Base-by-base conservation (phyloP, 2,888 invertebrate genomes). In the Automeris io region DNA sequence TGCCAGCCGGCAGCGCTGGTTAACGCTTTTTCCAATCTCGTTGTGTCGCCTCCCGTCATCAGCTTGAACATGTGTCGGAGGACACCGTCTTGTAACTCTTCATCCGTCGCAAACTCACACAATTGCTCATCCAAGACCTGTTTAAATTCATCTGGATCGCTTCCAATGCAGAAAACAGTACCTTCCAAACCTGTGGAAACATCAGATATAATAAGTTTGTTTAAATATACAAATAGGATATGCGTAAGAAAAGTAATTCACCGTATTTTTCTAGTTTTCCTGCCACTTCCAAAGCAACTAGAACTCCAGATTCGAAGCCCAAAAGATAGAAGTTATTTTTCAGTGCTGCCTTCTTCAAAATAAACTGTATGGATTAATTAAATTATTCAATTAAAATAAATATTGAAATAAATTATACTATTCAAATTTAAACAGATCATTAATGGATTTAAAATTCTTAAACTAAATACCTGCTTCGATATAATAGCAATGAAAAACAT, bases 251-350 rank as follows among this genome's bases (percentile, higher is more conserved):
- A 11, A 23, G 2, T 12, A 21, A 18, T 12, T 42, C 49, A 75
- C 75, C 75, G n/a, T 57, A 42, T 3, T 53, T 42, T 56, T 75
- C 76, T 4, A 75, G 47, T 34, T 68, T 53, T 3, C 61, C 49
- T 2, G 69, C 69, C 34, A 74, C 47, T 46, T 71, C 70, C n/a
- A 76, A 41, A 6, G 67, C 70, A 0, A 63, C 46, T 2, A 54
- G 16, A 0, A 62, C 54, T 2, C 75, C 74, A 18, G 49, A 48
- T 40, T 74, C 72, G 24, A 69, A 71, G 3, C 72, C 75, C 37
- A 72, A 23, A 1, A 76, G 35, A 33, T 61, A 61, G 37, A 74
- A 76, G 2, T 47, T 51, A 3, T 61, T 42, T 12, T 47, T 51
- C 2, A 57, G 11, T 21, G 45, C 42, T 5, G 51, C 29, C 19